Conservation (phyloP, 2,888 invertebrate species). For the Cacoxenus indagator region DNA sequence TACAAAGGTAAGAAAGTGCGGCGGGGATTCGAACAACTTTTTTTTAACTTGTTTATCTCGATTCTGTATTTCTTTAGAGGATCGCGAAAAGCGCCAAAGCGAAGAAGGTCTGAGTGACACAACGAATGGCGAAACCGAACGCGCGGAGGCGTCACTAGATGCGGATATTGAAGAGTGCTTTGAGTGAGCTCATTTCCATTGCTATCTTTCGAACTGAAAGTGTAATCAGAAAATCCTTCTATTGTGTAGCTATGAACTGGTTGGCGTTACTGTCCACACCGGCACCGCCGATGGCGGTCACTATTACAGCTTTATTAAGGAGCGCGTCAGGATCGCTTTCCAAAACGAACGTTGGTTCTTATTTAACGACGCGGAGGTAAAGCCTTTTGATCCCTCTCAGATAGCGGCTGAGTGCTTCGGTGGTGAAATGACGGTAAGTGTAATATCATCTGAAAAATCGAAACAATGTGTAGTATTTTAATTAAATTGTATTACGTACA, state of each 20-base stretch:
- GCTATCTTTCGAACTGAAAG: background rate
- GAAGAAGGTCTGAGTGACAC: constrained; percentile 59
- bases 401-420: constrained; percentile 97
- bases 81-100: constrained; percentile 73
- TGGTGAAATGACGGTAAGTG: constrained; percentile 91
- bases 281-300: constrained; percentile 98
- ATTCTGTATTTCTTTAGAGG: constrained; percentile 71
- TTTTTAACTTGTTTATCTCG: too few species aligned
- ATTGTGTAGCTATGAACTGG: constrained; percentile 78
- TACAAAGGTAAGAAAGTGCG: constrained; percentile 76
- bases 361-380: constrained; percentile 94
- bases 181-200: constrained; percentile 74
- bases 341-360: constrained; percentile 91
- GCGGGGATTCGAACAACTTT: background rate
- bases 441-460: too few species aligned
- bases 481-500: constrained; percentile 5
- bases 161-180: constrained; percentile 80
- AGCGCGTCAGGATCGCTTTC: constrained; percentile 76
- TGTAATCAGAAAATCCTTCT: background rate
- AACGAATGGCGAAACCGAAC: constrained; percentile 47
- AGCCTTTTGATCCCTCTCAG: constrained; percentile 94
- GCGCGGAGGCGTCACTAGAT: constrained; percentile 51
- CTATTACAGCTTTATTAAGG: constrained; percentile 95
- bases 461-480: too few species aligned
- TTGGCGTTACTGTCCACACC: constrained; percentile 96